Conservation (phyloP, 2,888 invertebrate species). For the Resseliella maxima region DNA sequence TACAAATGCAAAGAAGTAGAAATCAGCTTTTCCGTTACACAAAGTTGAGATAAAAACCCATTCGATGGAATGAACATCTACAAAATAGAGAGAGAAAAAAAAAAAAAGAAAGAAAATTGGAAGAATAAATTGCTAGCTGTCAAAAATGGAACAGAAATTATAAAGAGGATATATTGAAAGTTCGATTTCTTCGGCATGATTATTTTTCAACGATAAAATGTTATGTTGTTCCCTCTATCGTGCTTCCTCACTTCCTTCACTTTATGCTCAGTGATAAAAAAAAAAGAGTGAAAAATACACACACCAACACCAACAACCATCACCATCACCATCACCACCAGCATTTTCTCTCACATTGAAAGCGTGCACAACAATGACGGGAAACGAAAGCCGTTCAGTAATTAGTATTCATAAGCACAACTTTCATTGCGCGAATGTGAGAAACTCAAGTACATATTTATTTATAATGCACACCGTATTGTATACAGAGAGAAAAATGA, state of each 20-base stretch:
- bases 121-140: background rate
- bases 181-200: background rate
- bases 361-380: background rate
- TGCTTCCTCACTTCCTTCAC: background rate
- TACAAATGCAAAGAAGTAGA: background rate
- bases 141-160: conserved; percentile 13
- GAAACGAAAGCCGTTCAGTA: background rate
- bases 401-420: conserved; percentile 23
- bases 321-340: too few species aligned
- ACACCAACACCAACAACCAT: too few species aligned
- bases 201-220: background rate
- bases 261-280: background rate
- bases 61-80: background rate
- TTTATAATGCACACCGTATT: background rate
- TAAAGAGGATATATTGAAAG: background rate
- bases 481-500: background rate
- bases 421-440: background rate
- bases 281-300: conserved; percentile 20
- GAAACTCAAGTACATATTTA: conserved; percentile 26
- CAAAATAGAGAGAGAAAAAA: background rate
- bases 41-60: background rate
- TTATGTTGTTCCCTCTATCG: background rate
- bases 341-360: too few species aligned
- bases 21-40: background rate
- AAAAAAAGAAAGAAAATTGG: background rate